Base-by-base conservation (phyloP, 1,140 invertebrate species). In the Bombus picipes region DNA sequence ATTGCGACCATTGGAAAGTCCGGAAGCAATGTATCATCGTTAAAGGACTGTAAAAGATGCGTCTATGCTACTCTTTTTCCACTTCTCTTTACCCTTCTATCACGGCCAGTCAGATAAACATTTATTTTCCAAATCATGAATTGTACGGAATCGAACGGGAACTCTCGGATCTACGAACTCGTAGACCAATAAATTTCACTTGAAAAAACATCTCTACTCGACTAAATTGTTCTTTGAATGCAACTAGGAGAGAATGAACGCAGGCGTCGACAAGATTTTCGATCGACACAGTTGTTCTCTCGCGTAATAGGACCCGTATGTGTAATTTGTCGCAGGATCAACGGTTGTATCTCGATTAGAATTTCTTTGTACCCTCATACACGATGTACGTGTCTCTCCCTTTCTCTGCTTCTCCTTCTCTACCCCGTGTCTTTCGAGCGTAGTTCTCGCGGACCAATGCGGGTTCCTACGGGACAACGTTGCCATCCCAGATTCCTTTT, bases 301-400 rank as follows among this genome's bases (percentile, higher is more conserved):
- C 71, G 37, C 59, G 88, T 78, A 89, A 89, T 81, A 41, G 88
- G 80, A 89, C 88, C 88, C 88, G 88, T 89, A 89, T 89, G 88
- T 89, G 88, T 89, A 89, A 89, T 89, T 90, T 83, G 81, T 80
- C 83, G 66, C 59, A 68, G 86, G 66, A 87, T 84, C 83, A 65
- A 37, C 34, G 15, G 39, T 57, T 47, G 74, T 86, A 83, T 73
- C 91, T 92, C 92, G 92, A 95, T 95, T 94, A 93, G 89, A 94
- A 93, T 94, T 94, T 94, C 93, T 94, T 94, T 92, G 92, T 92
- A 89, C 91, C 92, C 91, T 75, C 66, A 80, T 85, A 70, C 73
- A 80, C 76, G 57, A 65, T 22, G n/a, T 75, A 75, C 76, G 25
- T 28, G 68, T 2, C 8, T 37, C 34, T 82, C 82, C 76, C 66